A percentile compares a stretch with the other conserved stretches of the same genome.
phyloP scores from a whole-genome alignment of 2,797 vertebrate genomes.

The Periparus ater region DNA sequence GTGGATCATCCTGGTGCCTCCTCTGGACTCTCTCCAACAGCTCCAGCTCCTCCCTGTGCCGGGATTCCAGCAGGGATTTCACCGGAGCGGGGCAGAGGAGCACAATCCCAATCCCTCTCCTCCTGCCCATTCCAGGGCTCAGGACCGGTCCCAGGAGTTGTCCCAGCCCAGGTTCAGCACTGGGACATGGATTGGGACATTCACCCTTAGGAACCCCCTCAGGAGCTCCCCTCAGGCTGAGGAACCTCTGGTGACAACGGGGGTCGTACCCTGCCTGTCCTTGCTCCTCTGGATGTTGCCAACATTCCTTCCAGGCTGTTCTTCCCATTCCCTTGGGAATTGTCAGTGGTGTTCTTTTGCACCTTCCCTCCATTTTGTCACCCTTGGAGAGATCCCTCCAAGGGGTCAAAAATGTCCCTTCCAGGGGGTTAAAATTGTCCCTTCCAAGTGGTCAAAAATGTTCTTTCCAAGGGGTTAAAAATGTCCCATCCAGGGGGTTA shows the following conservation, averaged over 20 bases:
- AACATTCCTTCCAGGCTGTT: not conserved
- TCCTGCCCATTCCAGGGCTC: too few relatives aligned
- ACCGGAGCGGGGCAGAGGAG: not conserved
- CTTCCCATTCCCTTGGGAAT: not conserved
- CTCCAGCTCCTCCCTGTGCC: not conserved
- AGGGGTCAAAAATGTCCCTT: not conserved
- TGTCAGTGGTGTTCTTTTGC: not conserved
- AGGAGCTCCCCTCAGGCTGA: not conserved
- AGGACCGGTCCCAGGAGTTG: not conserved
- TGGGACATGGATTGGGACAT: not conserved
- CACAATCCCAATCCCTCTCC: not conserved
- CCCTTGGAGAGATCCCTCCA: not conserved
- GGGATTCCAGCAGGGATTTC: not conserved
- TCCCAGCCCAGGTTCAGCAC: not conserved
- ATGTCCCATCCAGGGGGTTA: not conserved
- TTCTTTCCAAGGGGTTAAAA: not conserved
- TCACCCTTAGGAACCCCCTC: not conserved
- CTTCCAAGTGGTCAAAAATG: not conserved
- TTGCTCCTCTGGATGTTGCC: not conserved
- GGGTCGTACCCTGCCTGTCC: not conserved
- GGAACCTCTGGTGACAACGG: not conserved
- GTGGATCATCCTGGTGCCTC: rapidly evolving
- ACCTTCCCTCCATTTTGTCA: not conserved
- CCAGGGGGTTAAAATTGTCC: too few relatives aligned
- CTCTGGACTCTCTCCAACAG: not conserved